phyloP scores from a whole-genome alignment of 2,888 invertebrate genomes.

The Aspidiotus rigidus region DNA sequence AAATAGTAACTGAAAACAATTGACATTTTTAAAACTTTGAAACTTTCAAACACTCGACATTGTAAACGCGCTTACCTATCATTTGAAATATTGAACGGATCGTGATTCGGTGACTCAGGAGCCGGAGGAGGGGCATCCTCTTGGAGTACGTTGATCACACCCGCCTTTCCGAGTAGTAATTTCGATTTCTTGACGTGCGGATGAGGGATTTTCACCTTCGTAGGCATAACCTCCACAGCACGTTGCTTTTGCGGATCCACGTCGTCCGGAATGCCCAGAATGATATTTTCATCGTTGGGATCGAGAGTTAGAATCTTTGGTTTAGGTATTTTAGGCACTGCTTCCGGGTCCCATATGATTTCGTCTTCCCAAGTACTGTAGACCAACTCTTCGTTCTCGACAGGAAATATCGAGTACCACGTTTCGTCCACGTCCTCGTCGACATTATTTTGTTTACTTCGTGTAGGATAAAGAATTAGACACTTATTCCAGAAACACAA shows the following conservation, averaged over 20 bases:
- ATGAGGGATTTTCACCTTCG: conserved; percentile 76
- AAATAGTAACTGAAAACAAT: conserved; percentile 67
- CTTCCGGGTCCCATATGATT: conserved; percentile 91
- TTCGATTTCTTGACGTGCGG: conserved; percentile 89
- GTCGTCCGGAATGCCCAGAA: conserved; percentile 86
- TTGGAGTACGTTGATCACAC: conserved; percentile 89
- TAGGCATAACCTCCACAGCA: conserved; percentile 37
- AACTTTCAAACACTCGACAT: too few relatives aligned
- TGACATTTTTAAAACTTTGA: too few relatives aligned
- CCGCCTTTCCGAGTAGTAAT: conserved; percentile 85
- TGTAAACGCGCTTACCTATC: conserved; percentile 58
- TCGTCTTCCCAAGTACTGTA: conserved; percentile 96
- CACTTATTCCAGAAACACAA: too few relatives aligned
- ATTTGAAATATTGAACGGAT: conserved; percentile 96
- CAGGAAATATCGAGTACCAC: conserved; percentile 96
- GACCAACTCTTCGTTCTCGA: conserved; percentile 92
- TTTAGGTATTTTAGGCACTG: conserved; percentile 76
- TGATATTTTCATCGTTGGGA: conserved; percentile 95
- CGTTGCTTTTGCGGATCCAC: conserved; percentile 70
- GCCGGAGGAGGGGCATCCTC: conserved; percentile 86
- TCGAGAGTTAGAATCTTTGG: conserved; percentile 91
- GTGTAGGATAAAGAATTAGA: too few relatives aligned
- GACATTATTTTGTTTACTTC: conserved; percentile 37
- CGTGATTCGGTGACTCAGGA: conserved; percentile 79
- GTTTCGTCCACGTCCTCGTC: conserved; percentile 67